Evolutionary conservation across 2,797 vertebrate genomes (phyloP).

Genomic region (Enteromius unitaeniatus): DNA sequence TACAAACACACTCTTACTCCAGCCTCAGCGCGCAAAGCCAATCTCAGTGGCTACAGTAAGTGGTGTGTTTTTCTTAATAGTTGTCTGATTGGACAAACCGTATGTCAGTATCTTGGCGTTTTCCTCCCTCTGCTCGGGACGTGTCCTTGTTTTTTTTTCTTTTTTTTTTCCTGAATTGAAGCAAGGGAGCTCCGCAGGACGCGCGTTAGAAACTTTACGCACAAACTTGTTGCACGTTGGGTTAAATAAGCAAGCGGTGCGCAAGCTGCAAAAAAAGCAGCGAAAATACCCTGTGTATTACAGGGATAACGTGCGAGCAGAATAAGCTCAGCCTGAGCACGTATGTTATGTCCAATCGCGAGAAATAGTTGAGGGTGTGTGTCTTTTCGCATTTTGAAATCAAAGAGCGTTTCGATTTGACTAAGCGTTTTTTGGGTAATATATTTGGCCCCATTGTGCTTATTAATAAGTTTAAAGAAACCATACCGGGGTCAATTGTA

Average conservation of each 20-base stretch:
- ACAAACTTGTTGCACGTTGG: constrained; percentile 1
- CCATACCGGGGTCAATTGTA: neutral
- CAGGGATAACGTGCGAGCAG: neutral
- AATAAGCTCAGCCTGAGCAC: neutral
- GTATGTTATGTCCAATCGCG: neutral
- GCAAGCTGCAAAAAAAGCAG: neutral
- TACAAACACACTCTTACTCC: constrained; percentile 72
- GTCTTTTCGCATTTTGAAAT: neutral
- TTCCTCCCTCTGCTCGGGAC: constrained; percentile 68
- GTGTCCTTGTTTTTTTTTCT: constrained; percentile 73
- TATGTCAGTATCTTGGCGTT: constrained; percentile 68
- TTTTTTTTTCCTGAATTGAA: constrained; percentile 48
- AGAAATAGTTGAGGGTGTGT: neutral
- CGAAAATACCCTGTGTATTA: neutral
- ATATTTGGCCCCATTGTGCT: neutral
- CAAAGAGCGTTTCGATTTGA: neutral
- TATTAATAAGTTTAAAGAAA: neutral
- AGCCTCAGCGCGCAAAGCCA: constrained; percentile 54
- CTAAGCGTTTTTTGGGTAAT: neutral
- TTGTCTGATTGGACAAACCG: constrained; percentile 72
- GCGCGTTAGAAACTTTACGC: constrained; percentile 31
- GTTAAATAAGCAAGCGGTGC: neutral
- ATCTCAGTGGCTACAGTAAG: constrained; percentile 76
- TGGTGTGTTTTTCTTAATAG: constrained; percentile 78
- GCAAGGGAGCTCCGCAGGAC: constrained; percentile 42